Percentiles rank a stretch among this genome's conserved stretches.
phyloP scores from a whole-genome alignment of 2,888 invertebrate genomes.

The Chrysopilus asiliformis region DNA sequence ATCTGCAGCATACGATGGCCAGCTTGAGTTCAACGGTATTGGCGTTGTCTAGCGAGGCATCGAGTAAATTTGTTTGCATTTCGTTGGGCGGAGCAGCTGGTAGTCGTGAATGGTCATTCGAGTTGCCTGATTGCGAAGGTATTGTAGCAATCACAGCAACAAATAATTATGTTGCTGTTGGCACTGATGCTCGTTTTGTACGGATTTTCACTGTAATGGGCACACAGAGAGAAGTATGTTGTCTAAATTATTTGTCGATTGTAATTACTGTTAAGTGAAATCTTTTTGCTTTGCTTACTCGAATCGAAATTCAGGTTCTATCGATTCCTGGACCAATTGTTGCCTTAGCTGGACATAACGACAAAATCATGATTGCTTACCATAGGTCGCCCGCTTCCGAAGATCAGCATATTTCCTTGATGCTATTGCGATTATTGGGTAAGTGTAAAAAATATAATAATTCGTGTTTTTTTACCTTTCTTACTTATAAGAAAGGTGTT shows the following conservation, averaged over 20 bases:
- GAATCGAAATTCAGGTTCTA: no score
- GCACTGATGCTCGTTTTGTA: conserved; percentile 59
- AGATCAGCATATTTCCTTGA: conserved; percentile 43
- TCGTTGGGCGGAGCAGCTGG: conserved; percentile 55
- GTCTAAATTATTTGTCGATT: neutral
- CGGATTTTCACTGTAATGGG: conserved; percentile 79
- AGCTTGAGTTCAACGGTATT: conserved; percentile 69
- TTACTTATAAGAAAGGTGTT: neutral
- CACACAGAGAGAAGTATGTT: conserved; percentile 58
- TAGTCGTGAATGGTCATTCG: conserved; percentile 76
- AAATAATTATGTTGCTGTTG: conserved; percentile 61
- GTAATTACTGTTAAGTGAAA: no score
- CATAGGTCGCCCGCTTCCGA: conserved; percentile 44
- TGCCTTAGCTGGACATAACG: conserved; percentile 47
- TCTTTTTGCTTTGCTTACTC: conserved; percentile 1
- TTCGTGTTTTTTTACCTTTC: neutral
- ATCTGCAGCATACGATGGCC: conserved; percentile 73
- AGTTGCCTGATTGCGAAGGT: conserved; percentile 67
- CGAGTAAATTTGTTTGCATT: conserved; percentile 59
- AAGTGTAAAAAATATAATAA: conserved; percentile 1
- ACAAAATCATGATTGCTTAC: conserved; percentile 50
- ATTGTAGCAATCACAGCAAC: conserved; percentile 54
- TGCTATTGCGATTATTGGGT: conserved; percentile 41
- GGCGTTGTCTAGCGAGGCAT: conserved; percentile 58
- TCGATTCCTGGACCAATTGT: conserved; percentile 61